Conservation (phyloP, 2,888 invertebrate species). For the Lathronympha strigana region DNA sequence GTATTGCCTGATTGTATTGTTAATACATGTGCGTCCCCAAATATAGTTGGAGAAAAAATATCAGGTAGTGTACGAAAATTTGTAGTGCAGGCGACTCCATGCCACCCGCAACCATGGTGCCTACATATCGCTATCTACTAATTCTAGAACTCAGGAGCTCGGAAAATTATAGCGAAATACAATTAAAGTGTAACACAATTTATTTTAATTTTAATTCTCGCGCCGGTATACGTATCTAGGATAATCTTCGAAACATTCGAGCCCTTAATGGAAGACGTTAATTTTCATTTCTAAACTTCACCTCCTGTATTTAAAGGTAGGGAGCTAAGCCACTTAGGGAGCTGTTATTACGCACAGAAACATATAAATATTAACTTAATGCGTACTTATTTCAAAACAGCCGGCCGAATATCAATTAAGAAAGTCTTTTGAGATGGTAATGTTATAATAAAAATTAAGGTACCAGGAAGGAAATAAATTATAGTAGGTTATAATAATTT, state of each 20-base stretch:
- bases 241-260: slow-evolving; percentile 55
- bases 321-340: slow-evolving; percentile 58
- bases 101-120: slow-evolving; percentile 55
- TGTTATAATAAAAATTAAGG: neutral
- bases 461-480: neutral
- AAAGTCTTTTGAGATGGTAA: neutral
- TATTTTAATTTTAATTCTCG: slow-evolving; percentile 80
- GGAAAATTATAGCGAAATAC: slow-evolving; percentile 83
- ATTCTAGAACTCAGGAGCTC: slow-evolving; percentile 79
- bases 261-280: slow-evolving; percentile 64
- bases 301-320: slow-evolving; percentile 59
- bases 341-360: slow-evolving; percentile 52
- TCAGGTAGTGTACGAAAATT: neutral
- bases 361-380: slow-evolving; percentile 33
- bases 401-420: slow-evolving; percentile 6
- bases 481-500: neutral
- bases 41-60: too few relatives aligned
- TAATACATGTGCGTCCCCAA: too few relatives aligned
- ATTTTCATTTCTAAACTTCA: slow-evolving; percentile 63
- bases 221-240: slow-evolving; percentile 50
- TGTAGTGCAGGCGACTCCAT: slow-evolving; percentile 52
- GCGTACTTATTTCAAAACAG: slow-evolving; percentile 9
- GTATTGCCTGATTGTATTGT: too few relatives aligned
- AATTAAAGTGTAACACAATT: slow-evolving; percentile 82
- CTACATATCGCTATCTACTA: slow-evolving; percentile 66